Percentiles rank a stretch among this genome's conserved stretches.
These are phyloP conservation scores for Pedicia rivosa DNA, from an alignment of 2,888 invertebrate genomes.

Conservation along the genomic window DNA sequence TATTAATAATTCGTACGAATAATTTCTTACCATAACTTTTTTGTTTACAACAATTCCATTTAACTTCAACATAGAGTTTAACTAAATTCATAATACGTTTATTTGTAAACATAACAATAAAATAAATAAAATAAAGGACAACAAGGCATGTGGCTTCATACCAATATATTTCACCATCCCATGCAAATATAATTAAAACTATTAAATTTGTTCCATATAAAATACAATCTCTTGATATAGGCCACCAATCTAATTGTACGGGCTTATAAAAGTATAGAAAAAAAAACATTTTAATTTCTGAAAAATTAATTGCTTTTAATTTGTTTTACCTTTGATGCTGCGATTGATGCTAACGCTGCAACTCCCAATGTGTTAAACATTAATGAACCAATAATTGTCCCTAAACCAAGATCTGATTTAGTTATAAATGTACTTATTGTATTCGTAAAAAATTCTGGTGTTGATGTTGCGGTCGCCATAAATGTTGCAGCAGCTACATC, in stretches of 20 bases:
- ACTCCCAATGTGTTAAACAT: constrained; percentile 79
- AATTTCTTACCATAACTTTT: no score
- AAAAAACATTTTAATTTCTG: background rate
- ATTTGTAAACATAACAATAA: constrained; percentile 55
- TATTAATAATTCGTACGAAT: no score
- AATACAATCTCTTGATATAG: constrained; percentile 63
- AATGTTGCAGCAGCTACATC: constrained; percentile 96
- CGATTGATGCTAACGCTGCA: constrained; percentile 62
- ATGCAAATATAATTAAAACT: constrained; percentile 52
- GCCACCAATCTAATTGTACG: constrained; percentile 61
- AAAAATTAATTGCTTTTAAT: constrained; percentile 4
- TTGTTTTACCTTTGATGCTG: constrained; percentile 44
- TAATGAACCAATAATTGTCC: constrained; percentile 75
- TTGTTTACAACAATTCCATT: constrained; percentile 27
- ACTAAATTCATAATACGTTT: constrained; percentile 32
- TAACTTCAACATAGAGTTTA: constrained; percentile 26
- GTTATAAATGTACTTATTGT: constrained; percentile 76
- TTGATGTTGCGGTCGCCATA: constrained; percentile 89
- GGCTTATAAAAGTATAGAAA: constrained; percentile 36
- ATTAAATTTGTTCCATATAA: constrained; percentile 61
- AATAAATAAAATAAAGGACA: constrained; percentile 57
- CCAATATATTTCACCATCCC: constrained; percentile 67
- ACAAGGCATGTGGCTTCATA: constrained; percentile 60
- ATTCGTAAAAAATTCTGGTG: constrained; percentile 87
- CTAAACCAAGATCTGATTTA: constrained; percentile 69